A percentile compares a stretch with the other conserved stretches of the same genome.
Evolutionary conservation across 1,140 invertebrate species (phyloP).

Genomic region (Drosophila busckii): DNA sequence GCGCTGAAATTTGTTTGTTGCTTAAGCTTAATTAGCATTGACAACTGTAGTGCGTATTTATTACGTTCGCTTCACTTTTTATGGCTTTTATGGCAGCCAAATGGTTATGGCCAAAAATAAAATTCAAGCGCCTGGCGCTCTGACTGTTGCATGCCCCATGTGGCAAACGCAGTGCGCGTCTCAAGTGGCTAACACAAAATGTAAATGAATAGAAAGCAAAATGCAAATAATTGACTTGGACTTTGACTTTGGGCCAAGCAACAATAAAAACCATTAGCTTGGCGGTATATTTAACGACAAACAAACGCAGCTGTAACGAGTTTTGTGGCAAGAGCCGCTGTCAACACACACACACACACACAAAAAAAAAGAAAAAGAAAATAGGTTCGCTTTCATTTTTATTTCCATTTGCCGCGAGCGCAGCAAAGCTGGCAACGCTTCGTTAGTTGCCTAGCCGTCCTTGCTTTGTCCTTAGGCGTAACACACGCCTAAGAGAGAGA

Average conservation of each 20-base stretch:
- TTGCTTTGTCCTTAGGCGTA: no score
- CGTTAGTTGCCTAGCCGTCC: conserved; percentile 34
- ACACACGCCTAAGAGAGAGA: no score
- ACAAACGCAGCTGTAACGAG: conserved; percentile 37
- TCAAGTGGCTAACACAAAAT: no score
- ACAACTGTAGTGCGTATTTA: no score
- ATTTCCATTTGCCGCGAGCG: conserved; percentile 34
- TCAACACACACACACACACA: neutral
- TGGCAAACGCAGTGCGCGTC: no score
- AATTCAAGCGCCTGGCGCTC: conserved; percentile 3
- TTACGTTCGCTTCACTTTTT: no score
- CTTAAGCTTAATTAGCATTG: no score
- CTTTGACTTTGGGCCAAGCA: neutral
- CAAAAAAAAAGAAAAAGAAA: no score
- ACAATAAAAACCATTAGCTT: conserved; percentile 22
- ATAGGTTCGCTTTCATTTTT: conserved; percentile 26
- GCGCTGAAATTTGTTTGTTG: no score
- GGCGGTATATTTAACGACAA: conserved; percentile 17
- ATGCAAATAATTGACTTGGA: conserved; percentile 70
- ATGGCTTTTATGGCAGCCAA: conserved; percentile 36
- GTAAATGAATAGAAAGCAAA: conserved; percentile 25
- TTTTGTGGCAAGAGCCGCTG: no score
- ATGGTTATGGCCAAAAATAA: conserved; percentile 36
- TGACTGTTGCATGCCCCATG: neutral
- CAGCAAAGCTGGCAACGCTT: conserved; percentile 51